Conservation (phyloP, 1,140 invertebrate genomes). For the Caenorhabditis briggsae region DNA sequence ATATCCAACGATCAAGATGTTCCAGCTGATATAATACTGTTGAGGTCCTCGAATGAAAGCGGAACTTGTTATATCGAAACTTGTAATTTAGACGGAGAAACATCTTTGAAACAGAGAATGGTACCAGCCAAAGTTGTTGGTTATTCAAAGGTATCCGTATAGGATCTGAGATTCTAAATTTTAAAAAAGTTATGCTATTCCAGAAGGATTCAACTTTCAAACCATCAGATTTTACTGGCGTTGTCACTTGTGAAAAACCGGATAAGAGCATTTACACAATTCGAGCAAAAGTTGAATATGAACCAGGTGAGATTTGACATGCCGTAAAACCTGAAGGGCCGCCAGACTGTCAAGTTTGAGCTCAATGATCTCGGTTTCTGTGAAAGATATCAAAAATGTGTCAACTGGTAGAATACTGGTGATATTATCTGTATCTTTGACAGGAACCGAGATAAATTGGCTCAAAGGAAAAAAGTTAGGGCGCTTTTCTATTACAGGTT, state of each 20-base stretch:
- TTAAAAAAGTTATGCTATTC: constrained; percentile 42
- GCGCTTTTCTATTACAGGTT: not conserved
- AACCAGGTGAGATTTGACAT: constrained; percentile 39
- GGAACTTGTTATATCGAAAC: constrained; percentile 80
- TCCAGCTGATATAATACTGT: constrained; percentile 91
- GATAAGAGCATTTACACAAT: constrained; percentile 96
- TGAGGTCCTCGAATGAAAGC: constrained; percentile 57
- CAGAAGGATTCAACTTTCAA: constrained; percentile 80
- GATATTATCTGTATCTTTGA: too few relatives aligned
- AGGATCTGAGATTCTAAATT: not conserved
- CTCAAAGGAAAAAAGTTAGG: too few relatives aligned
- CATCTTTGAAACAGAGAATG: constrained; percentile 80
- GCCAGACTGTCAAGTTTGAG: too few relatives aligned
- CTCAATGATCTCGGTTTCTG: too few relatives aligned
- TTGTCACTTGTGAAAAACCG: constrained; percentile 90
- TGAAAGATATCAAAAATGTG: too few relatives aligned
- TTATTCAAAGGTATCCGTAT: constrained; percentile 29
- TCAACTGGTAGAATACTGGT: too few relatives aligned
- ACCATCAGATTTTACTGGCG: constrained; percentile 84
- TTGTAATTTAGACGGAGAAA: constrained; percentile 80
- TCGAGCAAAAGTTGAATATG: constrained; percentile 86
- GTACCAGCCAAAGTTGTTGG: constrained; percentile 81
- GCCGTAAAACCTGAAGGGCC: too few relatives aligned
- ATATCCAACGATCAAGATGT: constrained; percentile 95
- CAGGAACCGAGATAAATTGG: too few relatives aligned